Base-by-base conservation (phyloP, 2,888 invertebrate species). In the Nemapogon koenigi region DNA sequence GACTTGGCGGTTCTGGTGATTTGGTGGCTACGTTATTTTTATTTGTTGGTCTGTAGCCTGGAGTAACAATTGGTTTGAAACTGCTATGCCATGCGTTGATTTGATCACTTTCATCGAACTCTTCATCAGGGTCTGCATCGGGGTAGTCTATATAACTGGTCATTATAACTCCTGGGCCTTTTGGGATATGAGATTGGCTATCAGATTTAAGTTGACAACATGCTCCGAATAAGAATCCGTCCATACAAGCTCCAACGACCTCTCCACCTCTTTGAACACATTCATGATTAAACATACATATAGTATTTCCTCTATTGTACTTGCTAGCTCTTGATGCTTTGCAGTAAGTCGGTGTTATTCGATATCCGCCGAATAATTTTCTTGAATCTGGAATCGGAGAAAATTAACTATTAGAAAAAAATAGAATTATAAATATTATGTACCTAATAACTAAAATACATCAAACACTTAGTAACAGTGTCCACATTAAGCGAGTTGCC, bases 221-320 rank as follows among this genome's bases (percentile, higher is more conserved):
- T 1, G 94, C 91, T 2, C 94, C 94, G 53, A 94, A 94, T n/a
- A 92, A 81, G 59, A 92, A 92, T 0, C 94, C 92, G 53, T 94
- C 94, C 88, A 94, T 91, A 56, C 94, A 95, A 1, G 94, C 89
- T 0, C 94, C 93, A 0, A 94, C 90, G 47, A 93, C 89, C 57
- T 89, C 86, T 0, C 94, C 94, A 0, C 85, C 85, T 44, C 90
- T 78, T 49, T 88, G 87, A 1, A 82, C 80, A 58, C 94, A 94
- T 59, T 94, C 93, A 55, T 92, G 91, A 69, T 94, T 94, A 78
- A 94, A 95, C 94, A 94, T 94, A 67, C 94, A 94, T 53, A 92
- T 87, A 26, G 89, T 90, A 27, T 87, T 87, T 1, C 89, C 88
- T 49, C 81, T 76, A 50, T 85, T 83, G 30, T 82, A 78, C 46